Evolutionary conservation across 2,113 vertebrate genomes (phyloP).

Genomic region (Sclerurus mexicanus): DNA sequence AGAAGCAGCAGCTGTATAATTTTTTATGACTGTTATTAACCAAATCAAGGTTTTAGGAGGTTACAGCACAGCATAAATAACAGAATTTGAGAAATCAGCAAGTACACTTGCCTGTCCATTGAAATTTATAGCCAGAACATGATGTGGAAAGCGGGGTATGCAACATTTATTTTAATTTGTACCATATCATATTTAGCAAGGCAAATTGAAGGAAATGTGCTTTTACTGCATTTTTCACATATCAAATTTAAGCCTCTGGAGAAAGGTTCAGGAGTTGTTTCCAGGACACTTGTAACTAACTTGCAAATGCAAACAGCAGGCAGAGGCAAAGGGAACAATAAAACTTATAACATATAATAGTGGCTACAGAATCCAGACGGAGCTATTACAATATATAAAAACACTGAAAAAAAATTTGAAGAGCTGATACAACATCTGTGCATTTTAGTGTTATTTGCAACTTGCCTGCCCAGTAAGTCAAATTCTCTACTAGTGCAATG

Average conservation of each 20-base stretch:
- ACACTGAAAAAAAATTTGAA: not conserved
- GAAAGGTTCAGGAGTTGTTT: constrained; percentile 15
- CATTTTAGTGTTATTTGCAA: not conserved
- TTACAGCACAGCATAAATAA: not conserved
- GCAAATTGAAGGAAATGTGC: constrained; percentile 26
- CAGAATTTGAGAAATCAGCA: not conserved
- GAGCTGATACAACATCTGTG: not conserved
- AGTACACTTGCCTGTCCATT: not conserved
- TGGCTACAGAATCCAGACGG: constrained; percentile 20
- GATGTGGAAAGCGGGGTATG: not conserved
- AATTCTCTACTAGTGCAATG: not conserved
- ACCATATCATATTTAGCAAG: not conserved
- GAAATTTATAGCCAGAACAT: constrained; percentile 9
- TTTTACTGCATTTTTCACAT: not conserved
- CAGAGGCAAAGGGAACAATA: constrained; percentile 5
- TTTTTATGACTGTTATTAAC: not conserved
- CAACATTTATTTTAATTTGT: constrained; percentile 19
- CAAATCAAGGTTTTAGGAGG: not conserved
- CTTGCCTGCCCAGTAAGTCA: not conserved
- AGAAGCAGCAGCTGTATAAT: not conserved
- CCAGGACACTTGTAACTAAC: not conserved
- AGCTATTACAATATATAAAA: not conserved
- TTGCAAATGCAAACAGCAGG: constrained; percentile 24
- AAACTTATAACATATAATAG: not conserved
- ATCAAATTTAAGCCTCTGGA: constrained; percentile 8